Evolutionary conservation across 2,888 invertebrate species (phyloP).

Genomic region (Dioctria rufipes): DNA sequence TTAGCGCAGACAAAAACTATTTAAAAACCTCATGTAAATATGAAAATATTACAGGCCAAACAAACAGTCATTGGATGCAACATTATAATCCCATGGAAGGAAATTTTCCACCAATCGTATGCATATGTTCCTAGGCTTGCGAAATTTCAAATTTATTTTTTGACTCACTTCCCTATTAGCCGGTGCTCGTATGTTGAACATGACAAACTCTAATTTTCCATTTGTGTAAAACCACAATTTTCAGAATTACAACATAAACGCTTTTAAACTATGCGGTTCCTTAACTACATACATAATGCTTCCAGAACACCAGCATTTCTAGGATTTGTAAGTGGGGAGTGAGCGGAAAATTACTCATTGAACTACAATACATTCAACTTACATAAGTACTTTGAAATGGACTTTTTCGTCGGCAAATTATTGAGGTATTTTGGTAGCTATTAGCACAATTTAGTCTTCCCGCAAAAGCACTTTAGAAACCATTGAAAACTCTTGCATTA

Average conservation of each 20-base stretch:
- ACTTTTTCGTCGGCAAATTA: slow-evolving; percentile 29
- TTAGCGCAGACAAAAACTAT: too few species aligned
- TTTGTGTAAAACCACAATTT: neutral
- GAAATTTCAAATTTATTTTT: too few species aligned
- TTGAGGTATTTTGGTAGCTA: slow-evolving; percentile 22
- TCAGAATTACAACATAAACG: neutral
- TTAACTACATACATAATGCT: neutral
- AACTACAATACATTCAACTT: neutral
- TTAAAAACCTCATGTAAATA: too few species aligned
- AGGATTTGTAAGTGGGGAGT: neutral
- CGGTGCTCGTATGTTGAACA: too few species aligned
- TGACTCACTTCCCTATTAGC: too few species aligned
- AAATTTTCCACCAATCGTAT: too few species aligned
- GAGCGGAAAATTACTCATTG: neutral
- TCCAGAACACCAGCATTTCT: neutral
- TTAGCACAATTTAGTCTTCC: slow-evolving; percentile 32
- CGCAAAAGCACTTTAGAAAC: slow-evolving; percentile 24
- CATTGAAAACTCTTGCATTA: slow-evolving; percentile 32
- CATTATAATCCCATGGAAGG: too few species aligned
- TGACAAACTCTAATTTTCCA: too few species aligned
- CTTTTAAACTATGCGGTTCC: neutral
- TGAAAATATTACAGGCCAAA: too few species aligned
- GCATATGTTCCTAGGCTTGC: too few species aligned
- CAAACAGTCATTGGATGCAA: too few species aligned
- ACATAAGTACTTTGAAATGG: neutral